Conservation (phyloP, 1,140 invertebrate genomes). For the Brachystomella parvula region DNA sequence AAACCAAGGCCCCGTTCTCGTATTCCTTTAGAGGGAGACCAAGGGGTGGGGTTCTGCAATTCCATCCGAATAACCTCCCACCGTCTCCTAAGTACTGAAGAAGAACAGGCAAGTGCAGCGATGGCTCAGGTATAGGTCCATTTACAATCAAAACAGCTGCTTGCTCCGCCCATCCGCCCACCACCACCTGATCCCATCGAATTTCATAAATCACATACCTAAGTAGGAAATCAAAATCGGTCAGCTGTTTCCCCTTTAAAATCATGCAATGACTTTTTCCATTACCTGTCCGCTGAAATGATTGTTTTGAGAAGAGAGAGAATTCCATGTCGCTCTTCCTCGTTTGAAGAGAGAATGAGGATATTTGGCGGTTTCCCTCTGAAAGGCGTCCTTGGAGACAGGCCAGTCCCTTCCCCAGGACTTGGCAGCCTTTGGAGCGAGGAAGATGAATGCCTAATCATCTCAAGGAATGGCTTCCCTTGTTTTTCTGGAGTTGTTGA, state of each 20-base stretch:
- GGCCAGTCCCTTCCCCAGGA: neutral
- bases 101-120: slow-evolving; percentile 16
- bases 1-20: too few species aligned
- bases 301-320: slow-evolving; percentile 25
- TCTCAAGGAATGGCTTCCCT: neutral
- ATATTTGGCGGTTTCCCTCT: slow-evolving; percentile 37
- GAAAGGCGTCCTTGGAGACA: neutral
- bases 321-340: slow-evolving; percentile 20
- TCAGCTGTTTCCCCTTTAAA: neutral
- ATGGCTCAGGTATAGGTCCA: slow-evolving; percentile 25
- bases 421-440: neutral
- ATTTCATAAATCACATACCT: slow-evolving; percentile 38
- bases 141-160: slow-evolving; percentile 32
- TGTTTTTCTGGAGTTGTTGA: slow-evolving; percentile 2
- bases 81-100: slow-evolving; percentile 37
- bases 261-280: neutral
- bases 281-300: slow-evolving; percentile 27
- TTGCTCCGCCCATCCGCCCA: slow-evolving; percentile 37
- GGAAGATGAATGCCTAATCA: neutral
- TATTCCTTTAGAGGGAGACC: too few species aligned
- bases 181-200: slow-evolving; percentile 33
- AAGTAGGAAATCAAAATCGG: neutral
- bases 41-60: slow-evolving; percentile 28
- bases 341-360: slow-evolving; percentile 30
- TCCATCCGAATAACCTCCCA: slow-evolving; percentile 31